Evolutionary conservation across 1,140 invertebrate species (phyloP), one percentile per base, ranked within the genome.

Genomic region (Cephus cinctus): DNA sequence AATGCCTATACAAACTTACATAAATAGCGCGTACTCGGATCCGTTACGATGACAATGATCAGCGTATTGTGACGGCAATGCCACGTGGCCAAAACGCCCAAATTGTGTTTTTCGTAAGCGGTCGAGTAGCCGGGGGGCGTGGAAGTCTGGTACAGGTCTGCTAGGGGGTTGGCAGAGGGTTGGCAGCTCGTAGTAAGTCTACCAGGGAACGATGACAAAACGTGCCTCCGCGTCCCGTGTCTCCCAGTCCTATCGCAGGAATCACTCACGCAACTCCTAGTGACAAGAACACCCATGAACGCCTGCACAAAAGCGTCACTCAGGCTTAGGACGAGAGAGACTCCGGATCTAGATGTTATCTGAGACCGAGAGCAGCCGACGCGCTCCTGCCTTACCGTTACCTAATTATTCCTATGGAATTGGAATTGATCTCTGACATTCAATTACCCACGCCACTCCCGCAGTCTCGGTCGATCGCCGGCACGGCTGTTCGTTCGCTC

Each of bases 261-360:
- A 27, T 27, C 25, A n/a, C 6, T 6, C 25, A 27, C 6, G 25
- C 6, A 27, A n/a, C 25, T n/a, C 6, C 25, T 27, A 8, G 6
- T 21, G 55, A 52, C 45, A 41, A 52, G 49, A 53, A 61, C 50
- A 64, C 43, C 45, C 51, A 41, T 47, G 47, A 59, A 58, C 56
- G 57, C 49, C 51, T 63, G 60, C 42, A 69, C 57, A 62, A 63
- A 71, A 73, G 68, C 61, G 67, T 75, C 71, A 71, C 43, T 75
- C 70, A 73, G 62, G 62, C 64, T 75, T 75, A 73, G 48, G 31
- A 31, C 42, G 49, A 52, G 49, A 23, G 12, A 59, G 61, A 68
- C 56, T 27, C 21, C 8, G 54, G 57, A 66, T 66, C 56, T 56
- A 65, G 63, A 69, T 68, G 51, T 43, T 67, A 67, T 67, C 65